These are phyloP conservation scores for Rhizomys pruinosus DNA, from an alignment of 2,113 vertebrate genomes.

Conservation along the genomic window DNA sequence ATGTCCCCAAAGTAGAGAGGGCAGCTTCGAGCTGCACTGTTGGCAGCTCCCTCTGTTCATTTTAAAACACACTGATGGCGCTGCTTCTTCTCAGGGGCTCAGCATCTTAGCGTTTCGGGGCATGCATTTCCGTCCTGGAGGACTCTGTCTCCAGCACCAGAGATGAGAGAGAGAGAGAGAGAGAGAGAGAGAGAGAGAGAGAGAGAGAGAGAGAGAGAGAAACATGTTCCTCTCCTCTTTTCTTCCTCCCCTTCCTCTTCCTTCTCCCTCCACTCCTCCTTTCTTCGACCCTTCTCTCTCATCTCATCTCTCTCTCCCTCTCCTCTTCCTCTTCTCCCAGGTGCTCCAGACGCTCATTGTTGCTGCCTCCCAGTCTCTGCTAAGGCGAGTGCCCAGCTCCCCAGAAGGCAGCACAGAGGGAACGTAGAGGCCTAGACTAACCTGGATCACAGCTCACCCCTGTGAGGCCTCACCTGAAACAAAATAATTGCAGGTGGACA, in stretches of 20 bases:
- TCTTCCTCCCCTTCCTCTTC: not conserved
- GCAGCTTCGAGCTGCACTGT: not conserved
- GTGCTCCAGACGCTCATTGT: not conserved
- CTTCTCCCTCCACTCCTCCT: fast-evolving
- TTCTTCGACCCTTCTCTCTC: not conserved
- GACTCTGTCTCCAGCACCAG: not conserved
- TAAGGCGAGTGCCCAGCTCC: not conserved
- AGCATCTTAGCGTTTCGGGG: not conserved
- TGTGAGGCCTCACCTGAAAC: not conserved
- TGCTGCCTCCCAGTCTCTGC: not conserved
- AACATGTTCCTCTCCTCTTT: fast-evolving
- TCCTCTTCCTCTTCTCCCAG: not conserved
- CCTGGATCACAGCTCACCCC: not conserved
- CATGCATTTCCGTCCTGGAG: not conserved
- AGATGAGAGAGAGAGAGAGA: too few relatives aligned
- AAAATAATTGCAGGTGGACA: not conserved
- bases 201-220: too few relatives aligned
- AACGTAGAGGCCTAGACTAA: not conserved
- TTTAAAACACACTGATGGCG: not conserved
- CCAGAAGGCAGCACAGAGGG: not conserved
- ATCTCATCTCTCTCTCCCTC: too few relatives aligned
- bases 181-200: too few relatives aligned
- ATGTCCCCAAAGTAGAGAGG: not conserved
- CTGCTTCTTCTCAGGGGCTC: not conserved
- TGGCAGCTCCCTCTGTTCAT: not conserved